phyloP scores from a whole-genome alignment of 2,888 invertebrate species.

The Hipparchia semele region DNA sequence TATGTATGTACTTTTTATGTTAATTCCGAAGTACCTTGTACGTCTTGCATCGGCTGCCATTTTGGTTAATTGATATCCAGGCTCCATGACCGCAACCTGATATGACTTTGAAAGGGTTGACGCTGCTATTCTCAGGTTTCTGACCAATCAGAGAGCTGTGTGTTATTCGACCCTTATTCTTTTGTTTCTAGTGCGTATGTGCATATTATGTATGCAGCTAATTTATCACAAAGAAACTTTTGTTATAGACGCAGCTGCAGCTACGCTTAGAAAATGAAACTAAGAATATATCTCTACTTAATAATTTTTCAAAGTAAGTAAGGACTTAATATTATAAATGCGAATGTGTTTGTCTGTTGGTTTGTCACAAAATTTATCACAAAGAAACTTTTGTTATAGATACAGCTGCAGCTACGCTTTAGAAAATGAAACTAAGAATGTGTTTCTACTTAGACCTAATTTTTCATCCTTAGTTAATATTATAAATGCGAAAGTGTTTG shows the following conservation, averaged over 20 bases:
- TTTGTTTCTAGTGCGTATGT: conserved; percentile 19
- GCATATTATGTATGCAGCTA: conserved; percentile 13
- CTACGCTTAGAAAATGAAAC: not conserved
- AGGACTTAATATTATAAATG: too few relatives aligned
- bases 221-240: conserved; percentile 15
- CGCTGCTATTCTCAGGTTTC: conserved; percentile 46
- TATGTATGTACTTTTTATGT: conserved; percentile 10
- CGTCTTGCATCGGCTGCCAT: conserved; percentile 48
- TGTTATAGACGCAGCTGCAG: conserved; percentile 27
- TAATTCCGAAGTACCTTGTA: conserved; percentile 22
- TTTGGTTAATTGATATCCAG: conserved; percentile 54
- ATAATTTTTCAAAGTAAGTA: not conserved
- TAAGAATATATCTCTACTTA: not conserved
- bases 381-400: conserved; percentile 22
- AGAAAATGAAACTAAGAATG: conserved; percentile 1
- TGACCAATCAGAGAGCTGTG: conserved; percentile 49
- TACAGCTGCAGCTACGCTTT: conserved; percentile 21
- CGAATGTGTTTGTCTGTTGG: too few relatives aligned
- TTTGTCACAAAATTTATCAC: not conserved
- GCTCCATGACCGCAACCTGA: conserved; percentile 55
- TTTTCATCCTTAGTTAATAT: too few relatives aligned
- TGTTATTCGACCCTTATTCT: conserved; percentile 32
- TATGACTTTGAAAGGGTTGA: conserved; percentile 51
- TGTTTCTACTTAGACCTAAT: not conserved
- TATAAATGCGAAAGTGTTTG: too few relatives aligned